Conservation (phyloP, 2,888 invertebrate species). For the Acronicta leporina region DNA sequence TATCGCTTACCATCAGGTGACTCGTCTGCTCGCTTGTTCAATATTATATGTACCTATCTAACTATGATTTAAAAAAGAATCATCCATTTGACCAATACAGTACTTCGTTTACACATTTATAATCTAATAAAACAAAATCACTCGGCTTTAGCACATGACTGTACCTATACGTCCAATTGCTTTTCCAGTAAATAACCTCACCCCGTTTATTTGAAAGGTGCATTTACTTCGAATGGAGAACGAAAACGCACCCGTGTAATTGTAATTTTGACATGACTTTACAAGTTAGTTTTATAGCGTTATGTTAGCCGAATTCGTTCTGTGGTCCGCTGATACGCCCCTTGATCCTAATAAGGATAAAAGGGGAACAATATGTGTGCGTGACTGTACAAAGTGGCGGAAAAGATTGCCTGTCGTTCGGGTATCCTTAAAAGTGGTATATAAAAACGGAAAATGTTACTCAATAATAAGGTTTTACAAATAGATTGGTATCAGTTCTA, state of each 20-base stretch:
- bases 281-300: conserved; percentile 12
- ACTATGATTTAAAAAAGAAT: too few relatives aligned
- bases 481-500: too few relatives aligned
- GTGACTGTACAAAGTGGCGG: conserved; percentile 3
- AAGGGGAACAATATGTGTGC: neutral
- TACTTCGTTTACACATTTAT: neutral
- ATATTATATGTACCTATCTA: too few relatives aligned
- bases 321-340: conserved; percentile 4
- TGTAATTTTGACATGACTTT: conserved; percentile 6
- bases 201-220: conserved; percentile 40
- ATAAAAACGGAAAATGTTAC: too few relatives aligned
- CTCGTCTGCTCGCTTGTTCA: too few relatives aligned
- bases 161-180: conserved; percentile 30
- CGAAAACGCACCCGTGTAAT: conserved; percentile 33
- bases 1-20: too few relatives aligned
- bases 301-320: conserved; percentile 4
- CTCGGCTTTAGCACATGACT: conserved; percentile 2
- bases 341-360: conserved; percentile 1
- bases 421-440: too few relatives aligned
- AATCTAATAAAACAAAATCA: neutral
- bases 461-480: too few relatives aligned
- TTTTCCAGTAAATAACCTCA: conserved; percentile 30
- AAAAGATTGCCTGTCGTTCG: neutral
- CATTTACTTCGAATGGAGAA: conserved; percentile 46
- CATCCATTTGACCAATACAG: too few relatives aligned